Conservation (phyloP, 2,113 vertebrate genomes). For the Paratilapia polleni region DNA sequence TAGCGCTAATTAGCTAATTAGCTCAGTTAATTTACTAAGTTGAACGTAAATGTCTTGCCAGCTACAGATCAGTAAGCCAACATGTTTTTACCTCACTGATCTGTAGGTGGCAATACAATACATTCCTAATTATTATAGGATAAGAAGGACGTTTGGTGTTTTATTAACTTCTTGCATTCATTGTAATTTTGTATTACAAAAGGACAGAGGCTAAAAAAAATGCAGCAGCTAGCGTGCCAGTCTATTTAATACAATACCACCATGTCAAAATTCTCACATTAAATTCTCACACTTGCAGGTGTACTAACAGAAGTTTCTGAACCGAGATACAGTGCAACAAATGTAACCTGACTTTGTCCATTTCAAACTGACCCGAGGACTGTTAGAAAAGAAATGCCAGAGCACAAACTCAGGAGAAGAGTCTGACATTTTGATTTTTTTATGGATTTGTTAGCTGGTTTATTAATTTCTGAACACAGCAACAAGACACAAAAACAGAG, state of each 20-base stretch:
- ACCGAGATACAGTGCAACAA: too few species aligned
- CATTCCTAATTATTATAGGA: too few species aligned
- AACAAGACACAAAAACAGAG: not conserved
- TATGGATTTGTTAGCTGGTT: not conserved
- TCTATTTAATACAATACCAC: not conserved
- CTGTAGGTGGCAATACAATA: too few species aligned
- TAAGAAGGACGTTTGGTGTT: not conserved
- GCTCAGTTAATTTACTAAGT: not conserved
- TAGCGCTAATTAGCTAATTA: not conserved
- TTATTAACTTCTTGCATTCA: not conserved
- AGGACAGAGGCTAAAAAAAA: not conserved
- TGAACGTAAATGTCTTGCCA: not conserved
- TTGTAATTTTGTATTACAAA: not conserved
- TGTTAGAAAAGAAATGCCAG: conserved; percentile 58
- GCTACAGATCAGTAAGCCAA: not conserved
- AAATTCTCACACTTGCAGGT: too few species aligned
- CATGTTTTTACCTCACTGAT: not conserved
- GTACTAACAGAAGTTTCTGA: not conserved
- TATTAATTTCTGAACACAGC: not conserved
- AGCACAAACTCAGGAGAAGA: conserved; percentile 62
- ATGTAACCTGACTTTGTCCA: conserved; percentile 44
- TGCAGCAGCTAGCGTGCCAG: not conserved
- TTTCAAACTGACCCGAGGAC: conserved; percentile 58
- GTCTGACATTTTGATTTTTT: conserved; percentile 9
- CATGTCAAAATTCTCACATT: not conserved